Evolutionary conservation across 2,113 vertebrate genomes (phyloP), one percentile per base, ranked within the genome.

Genomic region (Prunella himalayana): DNA sequence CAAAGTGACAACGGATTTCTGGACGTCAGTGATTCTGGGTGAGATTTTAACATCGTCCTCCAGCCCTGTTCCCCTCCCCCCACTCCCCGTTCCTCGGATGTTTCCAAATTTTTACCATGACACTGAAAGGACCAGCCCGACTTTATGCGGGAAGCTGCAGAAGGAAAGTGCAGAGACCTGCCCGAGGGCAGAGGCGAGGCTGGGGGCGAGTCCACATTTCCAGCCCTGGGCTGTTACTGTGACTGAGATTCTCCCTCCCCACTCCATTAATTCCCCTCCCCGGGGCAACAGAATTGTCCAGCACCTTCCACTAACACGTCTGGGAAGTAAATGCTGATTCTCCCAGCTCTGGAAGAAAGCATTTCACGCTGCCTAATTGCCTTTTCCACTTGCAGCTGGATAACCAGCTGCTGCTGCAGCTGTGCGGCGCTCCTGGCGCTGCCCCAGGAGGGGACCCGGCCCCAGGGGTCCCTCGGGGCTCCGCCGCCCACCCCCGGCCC

Each of bases 301-400:
- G 70, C 89, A 82, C 87, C 87, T 82, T 42, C 90, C 91, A 57
- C 31, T 65, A 69, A 66, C 90, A 54, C 11, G 37, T 87, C 87
- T 94, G 78, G 89, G 91, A 61, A n/a, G 41, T 24, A 50, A 82
- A 91, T 71, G 83, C 30, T 24, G 57, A 66, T 90, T 93, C 50
- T 84, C 42, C 45, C 59, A 39, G n/a, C 75, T 70, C 82, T 94
- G 91, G 86, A 88, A 91, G 82, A 72, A 65, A 80, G 20, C 65
- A 47, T 65, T 97, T 97, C 51, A 41, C 92, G 2, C 93, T 49
- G 93, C 78, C 81, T 94, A 68, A 94, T 91, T 56, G 47, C 33
- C 76, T 59, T 60, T 35, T 39, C 59, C 82, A 27, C 28, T 19
- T 12, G 73, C 70, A 35, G 45, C 24, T 2, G 13, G 53, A 63